Evolutionary conservation across 2,113 vertebrate species (phyloP), one percentile per base, ranked within the genome.

Genomic region (Archocentrus centrarchus): DNA sequence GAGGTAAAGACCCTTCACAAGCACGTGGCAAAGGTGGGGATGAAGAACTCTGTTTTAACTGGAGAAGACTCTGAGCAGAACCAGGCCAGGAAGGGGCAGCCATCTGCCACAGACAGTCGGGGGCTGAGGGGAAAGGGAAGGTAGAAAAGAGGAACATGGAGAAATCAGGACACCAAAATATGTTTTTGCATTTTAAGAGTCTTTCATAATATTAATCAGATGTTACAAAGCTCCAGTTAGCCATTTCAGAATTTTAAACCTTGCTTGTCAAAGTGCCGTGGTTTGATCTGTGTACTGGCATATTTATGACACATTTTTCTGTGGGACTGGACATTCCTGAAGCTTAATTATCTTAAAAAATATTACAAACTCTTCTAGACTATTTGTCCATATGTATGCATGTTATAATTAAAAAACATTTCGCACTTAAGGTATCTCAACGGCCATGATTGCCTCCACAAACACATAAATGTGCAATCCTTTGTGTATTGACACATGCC

Each of bases 331-430:
- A 13, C 30, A 8, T 39, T 55, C 24, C 22, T 63, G n/a, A 58
- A 47, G 2, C 50, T 64, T 17, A 30, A 53, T 77, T 80, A 50
- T 30, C 22, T 44, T 50, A 7, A 70, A 70, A 59, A 61, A n/a
- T 7, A 81, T 32, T 30, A 2, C 17, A 77, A 59, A 79, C 27
- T 9, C 82, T 93, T 85, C 86, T 84, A 66, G 88, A 83, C 91
- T 80, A 60, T 80, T 90, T 90, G 87, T 87, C 78, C 39, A 6
- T 94, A 89, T 88, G 91, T 93, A 86, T 93, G 87, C 89, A 90
- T 76, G 78, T 89, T 88, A 80, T 92, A 93, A 94, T 95, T 94
- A 94, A 94, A 88, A 91, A 89, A 80, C 58, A 84, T 92, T 92
- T 93, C 77, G 80, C 78, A 84, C 85, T 93, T 70, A 79, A 59